phyloP scores from a whole-genome alignment of 2,113 vertebrate genomes.

The Onychostoma macrolepis region DNA sequence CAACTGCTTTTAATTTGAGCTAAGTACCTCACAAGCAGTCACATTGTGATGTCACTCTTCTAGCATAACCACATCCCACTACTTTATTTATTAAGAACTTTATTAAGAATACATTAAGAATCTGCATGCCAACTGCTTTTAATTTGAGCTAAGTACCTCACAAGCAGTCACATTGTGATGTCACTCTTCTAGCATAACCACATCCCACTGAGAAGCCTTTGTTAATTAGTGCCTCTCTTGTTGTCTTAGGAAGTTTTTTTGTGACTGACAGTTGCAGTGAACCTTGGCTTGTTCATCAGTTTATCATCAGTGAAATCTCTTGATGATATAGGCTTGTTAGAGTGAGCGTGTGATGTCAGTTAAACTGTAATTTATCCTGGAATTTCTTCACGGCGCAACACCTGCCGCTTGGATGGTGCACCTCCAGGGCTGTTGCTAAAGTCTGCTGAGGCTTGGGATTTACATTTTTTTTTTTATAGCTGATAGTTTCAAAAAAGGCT shows the following conservation, averaged over 20 bases:
- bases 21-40: not conserved
- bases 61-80: slow-evolving; percentile 49
- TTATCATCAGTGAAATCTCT: slow-evolving; percentile 30
- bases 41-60: slow-evolving; percentile 1
- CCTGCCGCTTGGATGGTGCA: not conserved
- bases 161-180: slow-evolving; percentile 8
- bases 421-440: not conserved
- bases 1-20: not conserved
- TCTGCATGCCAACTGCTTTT: not conserved
- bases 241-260: slow-evolving; percentile 18
- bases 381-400: not conserved
- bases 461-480: not conserved
- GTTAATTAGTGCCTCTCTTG: slow-evolving; percentile 24
- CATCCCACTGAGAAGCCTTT: slow-evolving; percentile 27
- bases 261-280: slow-evolving; percentile 40
- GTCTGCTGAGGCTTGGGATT: not conserved
- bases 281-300: slow-evolving; percentile 33
- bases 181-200: slow-evolving; percentile 37
- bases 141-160: not conserved
- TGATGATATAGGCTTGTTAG: slow-evolving; percentile 30
- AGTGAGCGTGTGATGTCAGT: slow-evolving; percentile 15
- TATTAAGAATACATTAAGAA: not conserved
- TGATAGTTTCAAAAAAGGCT: not conserved
- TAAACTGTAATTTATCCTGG: slow-evolving; percentile 30
- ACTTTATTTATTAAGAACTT: not conserved